Evolutionary conservation across 2,888 invertebrate genomes (phyloP).

Genomic region (Apodemia zela): DNA sequence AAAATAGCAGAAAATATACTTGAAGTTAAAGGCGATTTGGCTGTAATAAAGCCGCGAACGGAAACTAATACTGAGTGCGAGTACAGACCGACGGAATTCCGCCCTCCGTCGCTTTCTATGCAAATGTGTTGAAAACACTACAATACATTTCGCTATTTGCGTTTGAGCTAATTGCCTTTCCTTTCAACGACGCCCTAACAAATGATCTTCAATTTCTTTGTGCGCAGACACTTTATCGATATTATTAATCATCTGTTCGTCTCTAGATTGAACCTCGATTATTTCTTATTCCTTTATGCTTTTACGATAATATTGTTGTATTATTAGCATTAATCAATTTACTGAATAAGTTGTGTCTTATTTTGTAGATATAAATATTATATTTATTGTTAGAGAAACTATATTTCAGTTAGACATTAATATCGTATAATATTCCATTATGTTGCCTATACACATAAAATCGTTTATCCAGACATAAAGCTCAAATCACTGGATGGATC

Average conservation of each 20-base stretch:
- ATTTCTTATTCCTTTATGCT: too few species aligned
- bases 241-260: conserved; percentile 36
- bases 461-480: too few species aligned
- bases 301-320: neutral
- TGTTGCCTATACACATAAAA: too few species aligned
- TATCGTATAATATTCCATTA: too few species aligned
- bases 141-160: conserved; percentile 69
- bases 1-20: too few species aligned
- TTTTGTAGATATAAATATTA: too few species aligned
- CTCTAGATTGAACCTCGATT: too few species aligned
- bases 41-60: conserved; percentile 42
- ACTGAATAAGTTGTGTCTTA: too few species aligned
- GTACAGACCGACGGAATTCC: conserved; percentile 47
- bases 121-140: conserved; percentile 63
- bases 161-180: conserved; percentile 73
- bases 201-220: conserved; percentile 57
- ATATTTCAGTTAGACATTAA: too few species aligned
- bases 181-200: conserved; percentile 55
- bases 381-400: too few species aligned
- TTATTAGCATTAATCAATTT: neutral
- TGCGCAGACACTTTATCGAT: conserved; percentile 49
- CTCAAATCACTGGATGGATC: too few species aligned
- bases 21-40: neutral
- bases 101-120: conserved; percentile 58
- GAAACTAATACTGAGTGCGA: conserved; percentile 47